Evolutionary conservation across 2,113 vertebrate genomes (phyloP).

Genomic region (Haplochromis burtoni): DNA sequence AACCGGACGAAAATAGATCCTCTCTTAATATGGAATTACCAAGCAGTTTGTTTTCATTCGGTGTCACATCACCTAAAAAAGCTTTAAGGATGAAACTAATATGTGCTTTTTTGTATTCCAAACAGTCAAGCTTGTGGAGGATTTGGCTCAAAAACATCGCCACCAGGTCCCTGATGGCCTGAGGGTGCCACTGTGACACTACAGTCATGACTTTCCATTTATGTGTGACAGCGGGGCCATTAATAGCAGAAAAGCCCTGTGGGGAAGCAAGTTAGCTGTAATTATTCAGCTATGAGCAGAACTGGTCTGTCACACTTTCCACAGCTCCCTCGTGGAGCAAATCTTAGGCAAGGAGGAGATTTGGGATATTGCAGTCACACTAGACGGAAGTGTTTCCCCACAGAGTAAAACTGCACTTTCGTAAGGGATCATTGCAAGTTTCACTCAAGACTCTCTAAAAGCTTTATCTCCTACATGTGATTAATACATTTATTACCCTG

Average conservation of each 20-base stretch:
- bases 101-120: not conserved
- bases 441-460: not conserved
- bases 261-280: constrained; percentile 27
- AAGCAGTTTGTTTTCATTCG: not conserved
- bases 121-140: not conserved
- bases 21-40: too few relatives aligned
- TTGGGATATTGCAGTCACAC: not conserved
- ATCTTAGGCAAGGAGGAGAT: not conserved
- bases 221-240: not conserved
- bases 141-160: constrained; percentile 12
- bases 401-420: not conserved
- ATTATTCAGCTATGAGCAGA: constrained; percentile 31
- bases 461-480: not conserved
- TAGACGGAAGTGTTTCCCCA: not conserved
- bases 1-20: rapidly evolving
- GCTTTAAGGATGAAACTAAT: not conserved
- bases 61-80: not conserved
- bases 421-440: not conserved
- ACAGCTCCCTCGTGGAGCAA: not conserved
- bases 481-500: not conserved
- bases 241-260: constrained; percentile 16
- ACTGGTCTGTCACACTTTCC: not conserved
- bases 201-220: constrained; percentile 4
- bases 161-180: not conserved
- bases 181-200: not conserved